These are phyloP conservation scores for Carterocephalus palaemon DNA, from an alignment of 2,888 invertebrate species.

Conservation along the genomic window DNA sequence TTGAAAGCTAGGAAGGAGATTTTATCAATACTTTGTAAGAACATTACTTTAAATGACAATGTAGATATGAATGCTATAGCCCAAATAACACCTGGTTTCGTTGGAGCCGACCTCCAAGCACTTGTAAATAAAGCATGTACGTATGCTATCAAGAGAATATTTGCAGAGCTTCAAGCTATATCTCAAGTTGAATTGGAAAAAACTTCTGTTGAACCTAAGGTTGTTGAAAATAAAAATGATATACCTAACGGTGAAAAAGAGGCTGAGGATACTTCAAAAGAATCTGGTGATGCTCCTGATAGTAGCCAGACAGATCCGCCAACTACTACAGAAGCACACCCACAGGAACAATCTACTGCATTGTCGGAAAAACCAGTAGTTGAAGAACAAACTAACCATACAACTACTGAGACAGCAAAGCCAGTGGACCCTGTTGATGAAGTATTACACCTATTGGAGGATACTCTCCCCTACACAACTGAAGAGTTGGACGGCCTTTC, in stretches of 20 bases:
- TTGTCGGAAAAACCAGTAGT: slow-evolving; percentile 30
- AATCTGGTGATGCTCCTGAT: slow-evolving; percentile 34
- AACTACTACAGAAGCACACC: slow-evolving; percentile 25
- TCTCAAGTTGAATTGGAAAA: slow-evolving; percentile 28
- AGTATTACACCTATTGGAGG: slow-evolving; percentile 82
- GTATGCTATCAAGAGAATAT: slow-evolving; percentile 86
- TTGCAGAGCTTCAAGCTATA: slow-evolving; percentile 51
- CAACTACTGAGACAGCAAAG: slow-evolving; percentile 28
- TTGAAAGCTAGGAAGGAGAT: slow-evolving; percentile 89
- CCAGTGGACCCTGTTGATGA: slow-evolving; percentile 62
- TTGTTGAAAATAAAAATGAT: slow-evolving; percentile 42
- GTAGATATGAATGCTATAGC: slow-evolving; percentile 87
- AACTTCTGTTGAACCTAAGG: slow-evolving; percentile 37
- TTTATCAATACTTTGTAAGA: slow-evolving; percentile 83
- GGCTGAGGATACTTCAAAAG: slow-evolving; percentile 38
- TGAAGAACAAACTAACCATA: slow-evolving; percentile 33
- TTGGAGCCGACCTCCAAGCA: slow-evolving; percentile 95
- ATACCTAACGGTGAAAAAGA: slow-evolving; percentile 67
- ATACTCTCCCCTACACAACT: slow-evolving; percentile 80
- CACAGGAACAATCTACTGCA: slow-evolving; percentile 33
- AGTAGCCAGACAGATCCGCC: slow-evolving; percentile 24
- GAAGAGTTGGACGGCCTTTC: slow-evolving; percentile 82
- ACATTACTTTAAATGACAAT: slow-evolving; percentile 82
- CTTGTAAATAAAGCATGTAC: slow-evolving; percentile 93
- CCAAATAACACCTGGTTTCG: slow-evolving; percentile 94